A percentile compares a stretch with the other conserved stretches of the same genome.
Evolutionary conservation across 2,797 vertebrate species (phyloP).

Genomic region (Glyptemys insculpta): DNA sequence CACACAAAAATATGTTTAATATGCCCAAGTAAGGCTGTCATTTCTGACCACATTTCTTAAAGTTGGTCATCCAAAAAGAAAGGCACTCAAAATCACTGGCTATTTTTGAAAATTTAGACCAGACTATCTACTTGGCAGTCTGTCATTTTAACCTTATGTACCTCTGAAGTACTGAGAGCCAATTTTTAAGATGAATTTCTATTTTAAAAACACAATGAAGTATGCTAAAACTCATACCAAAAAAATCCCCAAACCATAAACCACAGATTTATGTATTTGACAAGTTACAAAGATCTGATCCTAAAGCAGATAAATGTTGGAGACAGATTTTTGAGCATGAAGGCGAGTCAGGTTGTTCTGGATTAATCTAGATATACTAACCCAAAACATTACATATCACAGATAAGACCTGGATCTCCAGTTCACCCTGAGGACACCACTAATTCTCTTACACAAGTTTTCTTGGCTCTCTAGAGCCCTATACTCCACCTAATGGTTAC

Average conservation of each 20-base stretch:
- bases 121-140: not conserved
- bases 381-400: not conserved
- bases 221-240: not conserved
- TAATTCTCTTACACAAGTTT: not conserved
- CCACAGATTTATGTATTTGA: not conserved
- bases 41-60: not conserved
- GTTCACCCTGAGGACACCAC: not conserved
- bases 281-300: not conserved
- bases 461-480: not conserved
- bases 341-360: not conserved
- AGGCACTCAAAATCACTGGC: not conserved
- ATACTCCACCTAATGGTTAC: not conserved
- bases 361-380: not conserved
- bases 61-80: not conserved
- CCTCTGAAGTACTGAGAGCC: not conserved
- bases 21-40: not conserved
- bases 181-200: not conserved
- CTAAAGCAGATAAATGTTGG: not conserved
- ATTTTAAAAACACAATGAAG: not conserved
- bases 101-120: not conserved
- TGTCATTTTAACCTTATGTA: not conserved
- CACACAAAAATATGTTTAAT: not conserved
- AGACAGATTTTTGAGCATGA: not conserved
- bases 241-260: not conserved
- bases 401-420: conserved; percentile 2